Percentiles rank a stretch among this genome's conserved stretches.
Evolutionary conservation across 2,797 vertebrate species (phyloP).

Genomic region (Galago senegalensis): DNA sequence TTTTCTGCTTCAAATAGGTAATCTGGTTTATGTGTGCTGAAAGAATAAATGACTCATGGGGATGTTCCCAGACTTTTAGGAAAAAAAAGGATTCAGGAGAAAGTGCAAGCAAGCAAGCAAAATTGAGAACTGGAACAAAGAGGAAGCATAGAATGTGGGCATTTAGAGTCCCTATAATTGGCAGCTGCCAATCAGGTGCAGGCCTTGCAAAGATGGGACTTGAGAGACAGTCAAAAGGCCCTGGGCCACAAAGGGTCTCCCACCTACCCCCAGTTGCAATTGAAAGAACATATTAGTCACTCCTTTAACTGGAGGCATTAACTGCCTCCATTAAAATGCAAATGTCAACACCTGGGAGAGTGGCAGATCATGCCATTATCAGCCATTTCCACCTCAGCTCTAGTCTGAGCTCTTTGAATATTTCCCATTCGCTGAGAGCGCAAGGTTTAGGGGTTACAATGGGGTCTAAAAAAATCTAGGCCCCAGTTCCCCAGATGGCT

Average conservation of each 20-base stretch:
- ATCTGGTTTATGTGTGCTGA: conserved; percentile 29
- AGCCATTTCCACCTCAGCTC: conserved; percentile 67
- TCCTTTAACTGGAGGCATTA: conserved; percentile 66
- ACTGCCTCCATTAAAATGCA: conserved; percentile 83
- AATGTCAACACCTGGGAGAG: conserved; percentile 81
- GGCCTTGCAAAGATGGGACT: not conserved
- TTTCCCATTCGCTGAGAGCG: conserved; percentile 33
- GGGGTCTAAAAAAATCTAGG: conserved; percentile 40
- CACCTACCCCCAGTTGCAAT: conserved; percentile 61
- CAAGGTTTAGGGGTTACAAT: conserved; percentile 27
- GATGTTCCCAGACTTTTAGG: conserved; percentile 56
- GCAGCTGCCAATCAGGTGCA: not conserved
- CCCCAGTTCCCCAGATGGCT: not conserved
- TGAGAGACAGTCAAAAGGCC: not conserved
- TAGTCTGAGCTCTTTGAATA: conserved; percentile 55
- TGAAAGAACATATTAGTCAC: conserved; percentile 76
- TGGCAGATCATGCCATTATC: conserved; percentile 43
- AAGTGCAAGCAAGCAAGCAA: conserved; percentile 41
- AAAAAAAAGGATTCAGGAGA: conserved; percentile 22
- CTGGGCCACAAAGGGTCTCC: conserved; percentile 64
- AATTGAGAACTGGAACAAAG: conserved; percentile 29
- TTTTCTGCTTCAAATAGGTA: conserved; percentile 42
- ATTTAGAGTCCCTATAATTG: not conserved
- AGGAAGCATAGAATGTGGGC: not conserved
- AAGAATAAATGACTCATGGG: conserved; percentile 68